These are phyloP conservation scores for Zosterops hypoxanthus DNA, from an alignment of 2,113 vertebrate species.

Conservation along the genomic window DNA sequence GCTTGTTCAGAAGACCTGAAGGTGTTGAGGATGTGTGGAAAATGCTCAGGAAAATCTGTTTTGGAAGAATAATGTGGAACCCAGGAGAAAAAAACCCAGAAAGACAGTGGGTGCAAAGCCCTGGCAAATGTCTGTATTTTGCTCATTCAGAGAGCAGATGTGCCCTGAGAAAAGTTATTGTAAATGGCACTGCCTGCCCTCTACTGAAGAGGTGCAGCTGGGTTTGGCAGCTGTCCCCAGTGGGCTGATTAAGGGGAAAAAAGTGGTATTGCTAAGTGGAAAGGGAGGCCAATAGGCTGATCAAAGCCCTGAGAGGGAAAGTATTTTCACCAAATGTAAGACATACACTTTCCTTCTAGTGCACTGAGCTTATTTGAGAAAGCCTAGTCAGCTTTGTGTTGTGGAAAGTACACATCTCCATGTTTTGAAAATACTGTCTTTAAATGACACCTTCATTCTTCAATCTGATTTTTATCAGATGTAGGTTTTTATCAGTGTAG, in stretches of 20 bases:
- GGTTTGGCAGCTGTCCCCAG: neutral
- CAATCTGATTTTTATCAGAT: neutral
- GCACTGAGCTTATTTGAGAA: neutral
- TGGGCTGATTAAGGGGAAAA: neutral
- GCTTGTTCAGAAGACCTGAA: neutral
- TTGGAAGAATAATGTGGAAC: neutral
- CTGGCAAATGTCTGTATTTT: neutral
- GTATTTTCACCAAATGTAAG: neutral
- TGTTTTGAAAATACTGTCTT: neutral
- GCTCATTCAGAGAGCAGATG: neutral
- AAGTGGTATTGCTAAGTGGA: neutral
- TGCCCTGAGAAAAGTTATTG: neutral
- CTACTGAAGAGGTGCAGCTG: neutral
- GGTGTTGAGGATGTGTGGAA: neutral
- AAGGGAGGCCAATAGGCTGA: neutral
- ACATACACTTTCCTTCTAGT: neutral
- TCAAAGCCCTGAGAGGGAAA: neutral
- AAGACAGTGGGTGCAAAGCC: neutral
- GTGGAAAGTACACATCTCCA: neutral
- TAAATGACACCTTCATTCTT: neutral
- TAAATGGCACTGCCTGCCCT: neutral
- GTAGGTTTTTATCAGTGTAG: neutral
- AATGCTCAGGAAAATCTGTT: neutral
- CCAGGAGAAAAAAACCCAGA: neutral
- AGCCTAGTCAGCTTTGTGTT: neutral